These are phyloP conservation scores for Lasiurus cinereus DNA, from an alignment of 2,113 vertebrate species.

Conservation along the genomic window DNA sequence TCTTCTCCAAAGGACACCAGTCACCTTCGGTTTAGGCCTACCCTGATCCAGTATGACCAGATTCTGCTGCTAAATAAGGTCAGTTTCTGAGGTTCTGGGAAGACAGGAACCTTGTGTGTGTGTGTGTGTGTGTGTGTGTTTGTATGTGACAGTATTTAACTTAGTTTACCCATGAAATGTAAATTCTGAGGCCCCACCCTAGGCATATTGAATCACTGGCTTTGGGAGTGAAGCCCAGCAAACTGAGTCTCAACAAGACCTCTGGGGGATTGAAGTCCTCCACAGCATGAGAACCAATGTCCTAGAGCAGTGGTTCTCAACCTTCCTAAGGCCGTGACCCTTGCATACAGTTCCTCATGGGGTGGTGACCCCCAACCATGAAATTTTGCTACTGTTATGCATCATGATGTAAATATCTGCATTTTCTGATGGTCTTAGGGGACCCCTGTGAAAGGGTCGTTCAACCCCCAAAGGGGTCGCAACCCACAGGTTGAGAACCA, in stretches of 20 bases:
- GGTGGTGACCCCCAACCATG: no score
- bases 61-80: background rate
- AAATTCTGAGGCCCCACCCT: background rate
- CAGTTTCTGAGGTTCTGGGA: background rate
- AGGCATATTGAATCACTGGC: background rate
- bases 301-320: background rate
- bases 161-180: background rate
- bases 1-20: background rate
- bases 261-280: background rate
- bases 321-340: no score
- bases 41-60: background rate
- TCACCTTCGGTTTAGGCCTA: background rate
- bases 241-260: background rate
- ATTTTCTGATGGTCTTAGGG: no score
- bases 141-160: background rate
- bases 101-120: background rate
- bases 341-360: no score
- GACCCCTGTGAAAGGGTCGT: no score
- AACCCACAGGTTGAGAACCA: background rate
- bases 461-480: no score
- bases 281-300: background rate
- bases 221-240: background rate
- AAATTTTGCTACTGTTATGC: no score
- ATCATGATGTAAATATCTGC: no score
- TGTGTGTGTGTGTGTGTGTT: no score